phyloP scores from a whole-genome alignment of 2,113 vertebrate genomes.

The Bucco capensis region DNA sequence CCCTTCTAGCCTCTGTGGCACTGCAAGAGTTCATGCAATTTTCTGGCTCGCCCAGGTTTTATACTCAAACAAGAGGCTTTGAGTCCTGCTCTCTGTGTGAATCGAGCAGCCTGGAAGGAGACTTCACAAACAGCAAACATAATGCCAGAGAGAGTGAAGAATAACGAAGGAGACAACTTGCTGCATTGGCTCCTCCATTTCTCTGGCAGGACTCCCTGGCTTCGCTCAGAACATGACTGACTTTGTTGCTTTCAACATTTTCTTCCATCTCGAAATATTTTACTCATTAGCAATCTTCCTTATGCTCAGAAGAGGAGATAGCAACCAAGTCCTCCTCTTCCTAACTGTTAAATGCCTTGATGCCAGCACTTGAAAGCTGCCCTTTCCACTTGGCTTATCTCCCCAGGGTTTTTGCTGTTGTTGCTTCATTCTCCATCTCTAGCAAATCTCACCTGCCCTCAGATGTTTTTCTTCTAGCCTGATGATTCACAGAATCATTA shows the following conservation, averaged over 20 bases:
- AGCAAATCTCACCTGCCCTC: not conserved
- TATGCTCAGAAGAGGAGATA: slow-evolving; percentile 58
- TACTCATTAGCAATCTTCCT: slow-evolving; percentile 63
- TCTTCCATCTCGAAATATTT: slow-evolving; percentile 66
- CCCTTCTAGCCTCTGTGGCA: not conserved
- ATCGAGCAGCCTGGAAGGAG: slow-evolving; percentile 30
- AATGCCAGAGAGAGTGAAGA: slow-evolving; percentile 49
- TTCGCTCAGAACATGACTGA: slow-evolving; percentile 54
- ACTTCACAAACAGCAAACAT: not conserved
- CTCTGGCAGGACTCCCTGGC: slow-evolving; percentile 65
- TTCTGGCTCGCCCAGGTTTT: not conserved
- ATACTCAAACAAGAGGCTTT: not conserved
- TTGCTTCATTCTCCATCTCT: not conserved
- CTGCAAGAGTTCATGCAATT: not conserved
- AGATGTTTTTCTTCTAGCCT: not conserved
- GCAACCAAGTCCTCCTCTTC: slow-evolving; percentile 16
- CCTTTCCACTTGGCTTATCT: not conserved
- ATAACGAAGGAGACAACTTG: slow-evolving; percentile 54
- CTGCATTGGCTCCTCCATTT: slow-evolving; percentile 41
- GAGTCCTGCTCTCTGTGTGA: not conserved
- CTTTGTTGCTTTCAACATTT: slow-evolving; percentile 65
- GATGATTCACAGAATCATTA: not conserved
- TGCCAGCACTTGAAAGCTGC: not conserved
- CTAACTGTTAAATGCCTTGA: not conserved
- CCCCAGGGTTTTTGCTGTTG: not conserved